Conservation (phyloP, 1,140 invertebrate genomes). For the Pogonomyrmex californicus region DNA sequence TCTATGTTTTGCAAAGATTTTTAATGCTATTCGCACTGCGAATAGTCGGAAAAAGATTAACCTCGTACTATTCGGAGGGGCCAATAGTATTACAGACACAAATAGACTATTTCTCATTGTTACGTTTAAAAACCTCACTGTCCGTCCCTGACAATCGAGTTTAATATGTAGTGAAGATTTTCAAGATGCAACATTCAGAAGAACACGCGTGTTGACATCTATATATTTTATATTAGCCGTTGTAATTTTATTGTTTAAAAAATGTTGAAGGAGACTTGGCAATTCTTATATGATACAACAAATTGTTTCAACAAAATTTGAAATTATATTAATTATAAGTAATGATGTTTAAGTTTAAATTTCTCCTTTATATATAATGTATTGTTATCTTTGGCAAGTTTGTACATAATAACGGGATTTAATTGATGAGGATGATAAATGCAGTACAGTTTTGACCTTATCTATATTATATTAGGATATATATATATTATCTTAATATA, state of each 20-base stretch:
- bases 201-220: conserved; percentile 4
- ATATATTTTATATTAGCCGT: conserved; percentile 38
- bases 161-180: conserved; percentile 61
- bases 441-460: conserved; percentile 15
- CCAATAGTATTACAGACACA: conserved; percentile 26
- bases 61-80: conserved; percentile 51
- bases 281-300: background rate
- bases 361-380: background rate
- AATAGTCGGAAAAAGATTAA: conserved; percentile 36
- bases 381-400: conserved; percentile 18
- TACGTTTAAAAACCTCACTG: conserved; percentile 67
- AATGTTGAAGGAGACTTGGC: background rate
- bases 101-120: conserved; percentile 34
- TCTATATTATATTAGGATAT: conserved; percentile 7
- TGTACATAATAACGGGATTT: conserved; percentile 16
- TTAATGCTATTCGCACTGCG: conserved; percentile 47
- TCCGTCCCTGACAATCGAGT: conserved; percentile 77
- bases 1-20: conserved; percentile 43
- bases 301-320: background rate
- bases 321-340: background rate
- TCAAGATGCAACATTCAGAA: conserved; percentile 27
- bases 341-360: conserved; percentile 7
- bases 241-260: background rate
- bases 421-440: conserved; percentile 3
- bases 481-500: background rate